Conservation (phyloP, 2,797 vertebrate species). For the Sebastes aleutianus region DNA sequence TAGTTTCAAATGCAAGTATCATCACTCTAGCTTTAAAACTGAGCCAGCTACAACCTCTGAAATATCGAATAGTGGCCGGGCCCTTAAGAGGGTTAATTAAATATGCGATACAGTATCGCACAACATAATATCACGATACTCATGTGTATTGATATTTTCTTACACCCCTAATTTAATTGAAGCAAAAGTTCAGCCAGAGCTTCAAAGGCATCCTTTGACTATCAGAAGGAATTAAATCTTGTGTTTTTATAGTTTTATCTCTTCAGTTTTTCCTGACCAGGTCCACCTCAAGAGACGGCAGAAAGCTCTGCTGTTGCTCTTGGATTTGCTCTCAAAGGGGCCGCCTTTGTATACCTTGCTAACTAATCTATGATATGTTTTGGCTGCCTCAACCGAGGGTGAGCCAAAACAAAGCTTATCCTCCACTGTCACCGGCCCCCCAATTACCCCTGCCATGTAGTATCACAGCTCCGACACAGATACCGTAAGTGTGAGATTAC, state of each 20-base stretch:
- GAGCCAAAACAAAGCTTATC: slow-evolving; percentile 30
- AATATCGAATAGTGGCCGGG: too few relatives aligned
- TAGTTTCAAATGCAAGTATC: too few relatives aligned
- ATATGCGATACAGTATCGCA: too few relatives aligned
- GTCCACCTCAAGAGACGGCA: slow-evolving; percentile 4
- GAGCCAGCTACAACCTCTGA: too few relatives aligned
- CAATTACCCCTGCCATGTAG: not conserved
- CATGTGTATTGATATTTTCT: not conserved
- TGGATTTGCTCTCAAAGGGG: slow-evolving; percentile 35
- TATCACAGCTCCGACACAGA: slow-evolving; percentile 29
- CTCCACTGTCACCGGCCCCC: not conserved
- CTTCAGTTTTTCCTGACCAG: not conserved
- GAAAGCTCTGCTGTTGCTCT: slow-evolving; percentile 45
- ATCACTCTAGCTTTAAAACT: too few relatives aligned
- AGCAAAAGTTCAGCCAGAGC: not conserved
- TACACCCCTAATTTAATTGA: too few relatives aligned
- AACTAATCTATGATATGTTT: slow-evolving; percentile 36
- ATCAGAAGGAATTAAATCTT: not conserved
- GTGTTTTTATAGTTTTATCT: slow-evolving; percentile 4
- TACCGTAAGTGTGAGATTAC: slow-evolving; percentile 27
- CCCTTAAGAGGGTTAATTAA: too few relatives aligned
- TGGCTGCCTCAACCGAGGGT: not conserved
- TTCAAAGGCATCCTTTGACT: slow-evolving; percentile 5
- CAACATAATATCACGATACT: too few relatives aligned
- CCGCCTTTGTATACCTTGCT: not conserved